phyloP scores from a whole-genome alignment of 2,113 vertebrate genomes.

The Crotalus horridus region DNA sequence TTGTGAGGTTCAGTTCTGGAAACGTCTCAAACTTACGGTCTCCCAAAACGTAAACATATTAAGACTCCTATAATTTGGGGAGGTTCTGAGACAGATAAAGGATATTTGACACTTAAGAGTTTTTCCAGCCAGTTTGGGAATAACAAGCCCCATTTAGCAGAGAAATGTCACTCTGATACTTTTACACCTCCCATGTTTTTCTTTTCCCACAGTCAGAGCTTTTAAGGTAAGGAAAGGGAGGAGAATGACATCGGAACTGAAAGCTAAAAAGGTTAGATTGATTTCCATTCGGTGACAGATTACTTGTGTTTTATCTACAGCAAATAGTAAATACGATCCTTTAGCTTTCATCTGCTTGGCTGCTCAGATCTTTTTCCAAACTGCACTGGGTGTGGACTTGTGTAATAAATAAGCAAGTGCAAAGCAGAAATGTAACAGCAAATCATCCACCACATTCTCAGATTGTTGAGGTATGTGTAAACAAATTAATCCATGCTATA shows the following conservation, averaged over 20 bases:
- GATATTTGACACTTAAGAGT: neutral
- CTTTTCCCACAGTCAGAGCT: constrained; percentile 10
- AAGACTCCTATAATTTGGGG: neutral
- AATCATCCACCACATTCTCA: neutral
- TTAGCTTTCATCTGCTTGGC: neutral
- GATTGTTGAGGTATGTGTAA: neutral
- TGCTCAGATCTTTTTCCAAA: neutral
- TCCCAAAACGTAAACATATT: neutral
- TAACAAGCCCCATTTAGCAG: neutral
- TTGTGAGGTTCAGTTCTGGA: neutral
- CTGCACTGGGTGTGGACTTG: neutral
- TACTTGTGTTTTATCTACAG: neutral
- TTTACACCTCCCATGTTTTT: constrained; percentile 27
- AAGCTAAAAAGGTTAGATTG: neutral
- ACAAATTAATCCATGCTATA: neutral
- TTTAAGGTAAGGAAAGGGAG: constrained; percentile 10
- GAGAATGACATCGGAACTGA: neutral
- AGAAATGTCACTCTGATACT: neutral
- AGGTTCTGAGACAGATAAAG: neutral
- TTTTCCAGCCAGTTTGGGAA: neutral
- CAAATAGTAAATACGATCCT: constrained; percentile 14
- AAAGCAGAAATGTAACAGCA: neutral
- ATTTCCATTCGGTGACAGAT: constrained; percentile 13
- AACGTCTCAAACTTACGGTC: neutral
- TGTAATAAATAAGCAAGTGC: neutral